phyloP scores from a whole-genome alignment of 1,140 invertebrate genomes.

The Tetramorium alpestre region DNA sequence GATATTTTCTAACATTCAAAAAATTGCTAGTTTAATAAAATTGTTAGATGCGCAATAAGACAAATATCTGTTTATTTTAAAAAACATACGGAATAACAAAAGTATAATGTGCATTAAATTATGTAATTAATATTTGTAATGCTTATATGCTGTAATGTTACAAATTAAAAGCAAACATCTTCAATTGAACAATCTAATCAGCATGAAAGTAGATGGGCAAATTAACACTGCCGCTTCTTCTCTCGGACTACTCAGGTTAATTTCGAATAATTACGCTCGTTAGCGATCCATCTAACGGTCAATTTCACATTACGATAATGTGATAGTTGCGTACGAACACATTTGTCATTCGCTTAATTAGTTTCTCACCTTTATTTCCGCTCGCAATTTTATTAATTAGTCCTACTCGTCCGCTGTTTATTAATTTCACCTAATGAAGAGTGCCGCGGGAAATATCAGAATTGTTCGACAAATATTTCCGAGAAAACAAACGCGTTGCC shows the following conservation, averaged over 20 bases:
- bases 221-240: constrained; percentile 5
- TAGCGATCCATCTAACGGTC: constrained; percentile 14
- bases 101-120: not conserved
- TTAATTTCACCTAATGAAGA: constrained; percentile 22
- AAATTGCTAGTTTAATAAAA: not conserved
- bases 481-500: constrained; percentile 17
- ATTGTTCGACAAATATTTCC: constrained; percentile 44
- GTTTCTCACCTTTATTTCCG: not conserved
- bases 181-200: not conserved
- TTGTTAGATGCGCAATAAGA: not conserved
- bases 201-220: not conserved
- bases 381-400: constrained; percentile 40
- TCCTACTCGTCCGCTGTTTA: constrained; percentile 15
- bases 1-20: not conserved
- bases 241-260: constrained; percentile 4
- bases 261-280: constrained; percentile 46
- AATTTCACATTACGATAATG: constrained; percentile 47
- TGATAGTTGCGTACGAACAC: not conserved
- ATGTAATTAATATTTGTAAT: not conserved
- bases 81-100: not conserved
- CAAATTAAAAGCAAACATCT: not conserved
- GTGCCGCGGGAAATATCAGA: constrained; percentile 11
- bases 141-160: not conserved
- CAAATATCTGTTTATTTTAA: not conserved
- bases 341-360: constrained; percentile 41